phyloP scores from a whole-genome alignment of 2,888 invertebrate species.

The Hirtodrosophila confusa region DNA sequence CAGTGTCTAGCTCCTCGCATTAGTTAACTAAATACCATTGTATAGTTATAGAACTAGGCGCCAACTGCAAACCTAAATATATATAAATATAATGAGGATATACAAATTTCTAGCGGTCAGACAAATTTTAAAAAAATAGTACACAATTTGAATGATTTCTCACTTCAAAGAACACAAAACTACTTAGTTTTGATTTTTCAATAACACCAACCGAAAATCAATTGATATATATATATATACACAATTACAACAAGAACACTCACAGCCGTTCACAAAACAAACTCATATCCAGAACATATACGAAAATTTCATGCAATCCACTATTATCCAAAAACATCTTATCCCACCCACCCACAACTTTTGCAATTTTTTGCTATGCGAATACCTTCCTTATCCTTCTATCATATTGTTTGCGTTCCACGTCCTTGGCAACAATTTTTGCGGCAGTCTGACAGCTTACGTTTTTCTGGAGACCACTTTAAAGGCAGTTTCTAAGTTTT shows the following conservation, averaged over 20 bases:
- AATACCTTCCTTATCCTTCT: conserved; percentile 22
- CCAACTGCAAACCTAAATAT: conserved; percentile 33
- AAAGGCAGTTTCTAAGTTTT: conserved; percentile 33
- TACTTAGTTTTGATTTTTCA: conserved; percentile 48
- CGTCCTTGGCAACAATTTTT: conserved; percentile 56
- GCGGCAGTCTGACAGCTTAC: conserved; percentile 64
- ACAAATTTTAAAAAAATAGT: conserved; percentile 1
- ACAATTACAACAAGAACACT: conserved; percentile 28
- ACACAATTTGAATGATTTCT: conserved; percentile 18
- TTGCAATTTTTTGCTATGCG: conserved; percentile 31
- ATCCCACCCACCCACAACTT: conserved; percentile 9
- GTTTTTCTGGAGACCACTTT: conserved; percentile 48
- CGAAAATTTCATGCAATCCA: conserved; percentile 62
- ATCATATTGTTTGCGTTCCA: conserved; percentile 19
- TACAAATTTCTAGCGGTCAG: conserved; percentile 8
- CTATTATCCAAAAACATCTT: conserved; percentile 20
- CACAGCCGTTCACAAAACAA: conserved; percentile 17
- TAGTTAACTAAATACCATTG: background rate
- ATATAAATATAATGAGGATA: too few species aligned
- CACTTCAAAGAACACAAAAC: conserved; percentile 23
- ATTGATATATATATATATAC: conserved; percentile 33
- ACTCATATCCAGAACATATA: conserved; percentile 23
- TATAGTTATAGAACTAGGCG: conserved; percentile 19
- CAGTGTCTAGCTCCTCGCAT: conserved; percentile 2
- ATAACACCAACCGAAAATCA: conserved; percentile 36